Evolutionary conservation across 2,113 vertebrate genomes (phyloP).

Genomic region (Lanius ludovicianus): DNA sequence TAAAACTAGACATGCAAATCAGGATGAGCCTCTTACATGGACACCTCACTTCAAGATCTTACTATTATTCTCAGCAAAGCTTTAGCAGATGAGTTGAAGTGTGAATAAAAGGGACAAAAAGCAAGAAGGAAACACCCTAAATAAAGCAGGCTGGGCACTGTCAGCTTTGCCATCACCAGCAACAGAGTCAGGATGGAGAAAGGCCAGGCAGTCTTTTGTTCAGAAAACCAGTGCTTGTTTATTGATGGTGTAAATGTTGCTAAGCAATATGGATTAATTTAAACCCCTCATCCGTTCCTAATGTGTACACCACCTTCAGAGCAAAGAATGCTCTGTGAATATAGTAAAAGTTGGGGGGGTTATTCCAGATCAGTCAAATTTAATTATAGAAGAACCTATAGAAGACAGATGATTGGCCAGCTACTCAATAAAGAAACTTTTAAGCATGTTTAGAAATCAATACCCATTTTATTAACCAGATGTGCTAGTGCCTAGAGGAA

Average conservation of each 20-base stretch:
- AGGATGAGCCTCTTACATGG: not conserved
- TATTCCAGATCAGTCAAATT: not conserved
- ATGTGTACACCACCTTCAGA: not conserved
- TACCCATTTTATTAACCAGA: not conserved
- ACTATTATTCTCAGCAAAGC: not conserved
- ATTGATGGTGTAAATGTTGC: conserved; percentile 10
- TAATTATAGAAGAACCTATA: not conserved
- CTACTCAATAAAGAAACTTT: not conserved
- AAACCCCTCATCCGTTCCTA: not conserved
- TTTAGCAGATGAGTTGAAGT: not conserved
- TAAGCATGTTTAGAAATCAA: not conserved
- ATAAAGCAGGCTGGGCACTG: not conserved
- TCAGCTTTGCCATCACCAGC: not conserved
- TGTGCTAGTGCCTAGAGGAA: not conserved
- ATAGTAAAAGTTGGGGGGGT: not conserved
- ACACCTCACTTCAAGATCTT: not conserved
- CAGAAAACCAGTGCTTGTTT: not conserved
- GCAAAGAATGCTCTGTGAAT: not conserved
- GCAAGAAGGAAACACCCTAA: not conserved
- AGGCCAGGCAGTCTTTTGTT: not conserved
- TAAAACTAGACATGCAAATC: not conserved
- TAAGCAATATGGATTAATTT: not conserved
- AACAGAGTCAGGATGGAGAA: not conserved
- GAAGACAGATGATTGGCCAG: not conserved
- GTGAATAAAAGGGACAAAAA: not conserved